Base-by-base conservation (phyloP, 2,888 invertebrate genomes). In the Eilema griseolum region DNA sequence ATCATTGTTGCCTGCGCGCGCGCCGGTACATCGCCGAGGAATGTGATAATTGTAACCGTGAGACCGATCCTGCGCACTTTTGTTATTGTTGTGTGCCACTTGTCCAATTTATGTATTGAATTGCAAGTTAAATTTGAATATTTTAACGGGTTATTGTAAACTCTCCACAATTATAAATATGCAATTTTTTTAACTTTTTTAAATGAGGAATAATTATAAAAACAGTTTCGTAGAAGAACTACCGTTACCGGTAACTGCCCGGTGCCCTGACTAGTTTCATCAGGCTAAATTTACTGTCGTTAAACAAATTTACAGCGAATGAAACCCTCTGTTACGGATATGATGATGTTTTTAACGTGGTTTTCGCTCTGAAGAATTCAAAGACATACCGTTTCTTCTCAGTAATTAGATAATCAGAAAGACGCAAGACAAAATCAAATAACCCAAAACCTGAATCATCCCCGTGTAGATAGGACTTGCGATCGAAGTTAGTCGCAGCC, bases 31-130 rank as follows among this genome's bases (percentile, higher is more conserved):
- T 28, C 67, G 61, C 26, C 16, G 46, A 57, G 79, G 75, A 71
- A 81, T 80, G 80, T n/a, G 63, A 69, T 74, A 74, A 81, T 77
- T 71, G 73, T 71, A 61, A 77, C 63, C 80, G 82, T 80, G 82
- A 69, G 82, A 80, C 64, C 65, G 60, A 71, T 63, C 62, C 63
- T 67, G 31, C 20, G 31, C 52, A 23, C 64, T 65, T 28, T 31
- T 56, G 28, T 52, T 56, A 65, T 65, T 65, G 64, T 31, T 56
- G 33, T 56, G 23, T 33, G 24, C 56, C 57, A 64, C 23, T 56
- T 28, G 52, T 65, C 64, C 31, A 66, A 66, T 66, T 66, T 57
- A 33, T 66, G 23, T 37, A 56, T 57, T 56, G 2, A 57, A 57
- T 20, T 31, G 24, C 56, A 33, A 56, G 57, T 56, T 56, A 56